Evolutionary conservation across 2,113 vertebrate genomes (phyloP).

Genomic region (Isurus oxyrinchus): DNA sequence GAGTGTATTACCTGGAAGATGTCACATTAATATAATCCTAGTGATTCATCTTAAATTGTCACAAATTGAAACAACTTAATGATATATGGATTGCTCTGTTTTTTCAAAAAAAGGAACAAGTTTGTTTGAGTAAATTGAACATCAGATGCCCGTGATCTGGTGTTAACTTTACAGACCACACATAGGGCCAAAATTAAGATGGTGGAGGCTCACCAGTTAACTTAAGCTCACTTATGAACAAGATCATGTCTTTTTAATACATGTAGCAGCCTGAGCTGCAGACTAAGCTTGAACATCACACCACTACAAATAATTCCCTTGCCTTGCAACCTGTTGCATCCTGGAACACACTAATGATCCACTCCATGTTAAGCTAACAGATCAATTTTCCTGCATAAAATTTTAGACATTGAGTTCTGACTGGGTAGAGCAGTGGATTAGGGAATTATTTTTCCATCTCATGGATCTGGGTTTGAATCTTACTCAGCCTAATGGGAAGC

Average conservation of each 20-base stretch:
- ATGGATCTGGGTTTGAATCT: not conserved
- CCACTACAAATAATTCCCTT: not conserved
- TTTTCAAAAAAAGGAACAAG: not conserved
- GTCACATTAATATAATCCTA: not conserved
- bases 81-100: not conserved
- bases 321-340: not conserved
- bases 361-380: not conserved
- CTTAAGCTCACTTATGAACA: not conserved
- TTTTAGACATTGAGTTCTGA: not conserved
- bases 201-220: not conserved
- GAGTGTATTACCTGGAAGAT: not conserved
- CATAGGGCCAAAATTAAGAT: not conserved
- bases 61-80: not conserved
- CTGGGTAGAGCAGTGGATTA: not conserved
- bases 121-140: not conserved
- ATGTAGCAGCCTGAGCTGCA: not conserved
- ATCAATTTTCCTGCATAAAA: not conserved
- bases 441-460: not conserved
- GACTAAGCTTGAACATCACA: not conserved
- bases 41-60: not conserved
- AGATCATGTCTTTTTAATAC: not conserved
- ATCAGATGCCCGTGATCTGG: not conserved
- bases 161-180: not conserved
- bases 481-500: not conserved
- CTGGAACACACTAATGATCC: not conserved